These are phyloP conservation scores for Ctenosaura bakeri DNA, from an alignment of 2,797 vertebrate species.

Conservation along the genomic window DNA sequence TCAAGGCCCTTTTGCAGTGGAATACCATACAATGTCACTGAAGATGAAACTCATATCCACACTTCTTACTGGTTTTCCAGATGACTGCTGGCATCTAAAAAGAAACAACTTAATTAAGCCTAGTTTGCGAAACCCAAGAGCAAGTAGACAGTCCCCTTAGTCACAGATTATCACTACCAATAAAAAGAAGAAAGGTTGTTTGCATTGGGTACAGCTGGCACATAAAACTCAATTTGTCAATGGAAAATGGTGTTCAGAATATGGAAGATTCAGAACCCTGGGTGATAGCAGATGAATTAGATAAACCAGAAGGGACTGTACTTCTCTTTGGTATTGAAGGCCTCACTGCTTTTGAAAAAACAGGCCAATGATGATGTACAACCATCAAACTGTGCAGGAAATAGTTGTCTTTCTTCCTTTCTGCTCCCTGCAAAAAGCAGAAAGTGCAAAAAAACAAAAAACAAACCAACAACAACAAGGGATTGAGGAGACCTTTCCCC, in stretches of 20 bases:
- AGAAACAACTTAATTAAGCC: background rate
- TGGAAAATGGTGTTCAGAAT: background rate
- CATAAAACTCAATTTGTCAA: background rate
- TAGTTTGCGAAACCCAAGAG: background rate
- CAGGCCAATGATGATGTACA: background rate
- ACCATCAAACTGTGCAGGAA: too few species aligned
- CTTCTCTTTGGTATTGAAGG: background rate
- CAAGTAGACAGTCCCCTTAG: background rate
- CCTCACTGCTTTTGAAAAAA: background rate
- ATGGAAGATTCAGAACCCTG: background rate
- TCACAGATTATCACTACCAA: background rate
- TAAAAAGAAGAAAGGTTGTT: background rate
- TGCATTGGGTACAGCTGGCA: background rate
- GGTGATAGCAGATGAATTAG: background rate
- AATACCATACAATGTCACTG: background rate
- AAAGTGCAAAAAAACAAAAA: background rate
- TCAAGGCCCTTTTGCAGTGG: slow-evolving; percentile 1
- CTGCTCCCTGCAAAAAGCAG: background rate
- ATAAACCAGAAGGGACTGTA: background rate
- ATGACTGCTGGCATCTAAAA: background rate
- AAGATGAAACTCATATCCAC: background rate
- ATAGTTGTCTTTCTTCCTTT: background rate
- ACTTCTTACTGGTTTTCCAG: background rate
- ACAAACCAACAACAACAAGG: too few species aligned
- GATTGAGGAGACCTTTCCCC: background rate